phyloP scores from a whole-genome alignment of 2,888 invertebrate genomes.

The Hetaerina titia region DNA sequence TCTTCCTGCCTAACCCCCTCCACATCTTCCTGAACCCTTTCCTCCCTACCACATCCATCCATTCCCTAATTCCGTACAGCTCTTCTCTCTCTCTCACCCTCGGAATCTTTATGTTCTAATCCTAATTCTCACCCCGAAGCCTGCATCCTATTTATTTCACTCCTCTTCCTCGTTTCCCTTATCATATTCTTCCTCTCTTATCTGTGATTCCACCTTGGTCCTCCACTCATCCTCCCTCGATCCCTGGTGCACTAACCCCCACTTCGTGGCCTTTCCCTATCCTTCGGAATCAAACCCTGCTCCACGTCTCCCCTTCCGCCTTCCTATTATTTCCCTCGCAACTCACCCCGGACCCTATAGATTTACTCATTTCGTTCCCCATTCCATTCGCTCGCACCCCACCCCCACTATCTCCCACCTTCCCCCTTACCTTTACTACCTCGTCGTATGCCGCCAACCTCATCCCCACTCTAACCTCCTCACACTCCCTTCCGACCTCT shows the following conservation, averaged over 20 bases:
- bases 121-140: background rate
- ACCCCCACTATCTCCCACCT: background rate
- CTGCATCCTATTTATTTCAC: background rate
- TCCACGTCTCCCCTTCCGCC: background rate
- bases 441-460: slow-evolving; percentile 6
- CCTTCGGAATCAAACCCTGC: background rate
- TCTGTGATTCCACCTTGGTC: background rate
- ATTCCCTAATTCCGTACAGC: background rate
- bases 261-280: background rate
- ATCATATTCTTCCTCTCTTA: background rate
- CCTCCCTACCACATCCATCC: background rate
- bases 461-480: background rate
- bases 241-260: background rate
- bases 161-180: background rate
- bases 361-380: slow-evolving; percentile 26
- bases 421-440: slow-evolving; percentile 18
- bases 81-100: background rate
- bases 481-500: background rate
- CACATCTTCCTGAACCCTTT: background rate
- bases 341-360: background rate
- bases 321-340: background rate
- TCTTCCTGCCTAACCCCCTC: background rate
- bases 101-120: too few species aligned
- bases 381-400: background rate
- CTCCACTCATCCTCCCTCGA: background rate